Evolutionary conservation across 2,888 invertebrate genomes (phyloP).

Genomic region (Apodemia mormo): DNA sequence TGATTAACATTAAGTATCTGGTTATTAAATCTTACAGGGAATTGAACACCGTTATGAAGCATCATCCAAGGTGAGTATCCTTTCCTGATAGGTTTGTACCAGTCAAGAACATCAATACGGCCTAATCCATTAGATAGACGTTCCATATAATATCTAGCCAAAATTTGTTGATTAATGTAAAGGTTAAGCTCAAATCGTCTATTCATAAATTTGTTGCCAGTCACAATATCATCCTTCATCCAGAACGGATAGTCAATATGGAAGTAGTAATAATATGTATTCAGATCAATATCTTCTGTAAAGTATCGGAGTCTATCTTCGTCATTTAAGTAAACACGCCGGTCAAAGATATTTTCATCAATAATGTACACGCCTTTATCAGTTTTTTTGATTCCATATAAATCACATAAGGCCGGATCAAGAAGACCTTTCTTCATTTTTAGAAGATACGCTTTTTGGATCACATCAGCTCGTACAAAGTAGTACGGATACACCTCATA

Average conservation of each 20-base stretch:
- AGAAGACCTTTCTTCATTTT: slow-evolving; percentile 75
- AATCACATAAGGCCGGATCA: slow-evolving; percentile 74
- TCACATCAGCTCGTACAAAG: slow-evolving; percentile 85
- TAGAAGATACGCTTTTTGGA: slow-evolving; percentile 77
- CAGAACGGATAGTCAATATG: slow-evolving; percentile 84
- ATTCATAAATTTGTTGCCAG: slow-evolving; percentile 52
- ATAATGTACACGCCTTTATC: slow-evolving; percentile 81
- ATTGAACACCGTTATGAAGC: slow-evolving; percentile 76
- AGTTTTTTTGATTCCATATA: slow-evolving; percentile 74
- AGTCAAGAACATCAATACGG: slow-evolving; percentile 66
- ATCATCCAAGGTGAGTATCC: slow-evolving; percentile 82
- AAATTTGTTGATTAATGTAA: slow-evolving; percentile 83
- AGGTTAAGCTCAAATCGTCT: slow-evolving; percentile 80
- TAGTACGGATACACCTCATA: slow-evolving; percentile 84
- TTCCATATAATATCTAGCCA: slow-evolving; percentile 82
- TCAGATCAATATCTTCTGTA: slow-evolving; percentile 84
- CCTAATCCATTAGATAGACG: slow-evolving; percentile 75
- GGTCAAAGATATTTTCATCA: slow-evolving; percentile 84
- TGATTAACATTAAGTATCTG: slow-evolving; percentile 53
- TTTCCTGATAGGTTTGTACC: slow-evolving; percentile 59
- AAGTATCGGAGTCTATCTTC: slow-evolving; percentile 84
- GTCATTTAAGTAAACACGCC: slow-evolving; percentile 73
- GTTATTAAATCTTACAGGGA: slow-evolving; percentile 75
- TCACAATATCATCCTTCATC: slow-evolving; percentile 71
- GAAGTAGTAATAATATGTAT: slow-evolving; percentile 83